Conservation (phyloP, 2,888 invertebrate species). For the Meloe dianella region DNA sequence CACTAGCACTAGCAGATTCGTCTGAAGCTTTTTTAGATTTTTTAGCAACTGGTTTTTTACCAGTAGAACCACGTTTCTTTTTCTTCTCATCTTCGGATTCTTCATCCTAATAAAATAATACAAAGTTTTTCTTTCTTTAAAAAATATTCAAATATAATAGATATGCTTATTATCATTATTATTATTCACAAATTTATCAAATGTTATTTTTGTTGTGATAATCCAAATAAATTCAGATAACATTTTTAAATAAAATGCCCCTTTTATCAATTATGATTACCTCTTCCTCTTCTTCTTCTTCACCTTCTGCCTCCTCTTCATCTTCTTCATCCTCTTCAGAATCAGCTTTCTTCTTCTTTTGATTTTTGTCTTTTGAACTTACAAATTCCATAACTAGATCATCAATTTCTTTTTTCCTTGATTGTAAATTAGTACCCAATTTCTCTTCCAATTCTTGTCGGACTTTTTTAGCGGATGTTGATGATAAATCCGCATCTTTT, state of each 20-base stretch:
- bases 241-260: background rate
- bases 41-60: conserved; percentile 59
- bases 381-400: conserved; percentile 83
- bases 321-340: conserved; percentile 62
- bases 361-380: conserved; percentile 58
- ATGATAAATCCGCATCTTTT: conserved; percentile 83
- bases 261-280: conserved; percentile 18
- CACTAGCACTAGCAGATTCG: conserved; percentile 61
- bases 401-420: conserved; percentile 86
- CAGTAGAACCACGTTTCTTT: conserved; percentile 63
- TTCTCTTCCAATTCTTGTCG: conserved; percentile 84
- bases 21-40: conserved; percentile 64
- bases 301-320: conserved; percentile 61
- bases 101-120: conserved; percentile 46
- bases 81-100: conserved; percentile 65
- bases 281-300: conserved; percentile 35
- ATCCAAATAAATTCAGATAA: background rate
- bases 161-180: too few relatives aligned
- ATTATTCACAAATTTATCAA: too few relatives aligned
- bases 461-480: conserved; percentile 88
- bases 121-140: conserved; percentile 20
- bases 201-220: background rate
- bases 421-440: conserved; percentile 75
- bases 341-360: conserved; percentile 59
- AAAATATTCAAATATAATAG: background rate